These are phyloP conservation scores for Stenodema calcarata DNA, from an alignment of 2,888 invertebrate species.

Conservation along the genomic window DNA sequence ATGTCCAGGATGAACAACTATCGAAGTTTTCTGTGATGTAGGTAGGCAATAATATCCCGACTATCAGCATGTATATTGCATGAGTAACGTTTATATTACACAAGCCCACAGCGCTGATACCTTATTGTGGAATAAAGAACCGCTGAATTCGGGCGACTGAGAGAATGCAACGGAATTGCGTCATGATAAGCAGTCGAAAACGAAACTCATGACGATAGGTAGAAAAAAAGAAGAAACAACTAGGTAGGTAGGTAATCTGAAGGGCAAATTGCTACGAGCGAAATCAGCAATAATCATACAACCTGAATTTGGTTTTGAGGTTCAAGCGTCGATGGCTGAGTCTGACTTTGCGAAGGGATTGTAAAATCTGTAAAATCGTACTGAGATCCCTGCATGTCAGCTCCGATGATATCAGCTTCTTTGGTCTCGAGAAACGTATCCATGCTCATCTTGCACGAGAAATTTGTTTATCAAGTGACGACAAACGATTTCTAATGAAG, in stretches of 20 bases:
- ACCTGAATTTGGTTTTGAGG: constrained; percentile 63
- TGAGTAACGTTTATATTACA: no score
- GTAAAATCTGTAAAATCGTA: constrained; percentile 97
- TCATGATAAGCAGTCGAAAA: neutral
- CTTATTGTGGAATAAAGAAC: neutral
- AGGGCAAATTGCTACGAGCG: neutral
- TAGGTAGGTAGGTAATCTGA: neutral
- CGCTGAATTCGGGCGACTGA: neutral
- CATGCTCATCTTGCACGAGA: constrained; percentile 78
- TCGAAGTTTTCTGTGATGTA: no score
- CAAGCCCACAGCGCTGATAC: no score
- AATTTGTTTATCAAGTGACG: neutral
- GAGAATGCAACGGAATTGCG: neutral
- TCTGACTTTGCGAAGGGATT: constrained; percentile 86
- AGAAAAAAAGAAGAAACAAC: neutral
- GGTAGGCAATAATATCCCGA: no score
- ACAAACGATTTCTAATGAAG: neutral
- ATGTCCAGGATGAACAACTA: no score
- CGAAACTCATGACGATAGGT: neutral
- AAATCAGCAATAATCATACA: neutral
- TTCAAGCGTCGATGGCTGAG: constrained; percentile 87
- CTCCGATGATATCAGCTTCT: constrained; percentile 90
- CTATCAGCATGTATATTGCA: no score
- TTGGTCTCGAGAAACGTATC: constrained; percentile 96
- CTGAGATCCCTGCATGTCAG: constrained; percentile 96